phyloP scores from a whole-genome alignment of 2,797 vertebrate species.

The Fratercula arctica region DNA sequence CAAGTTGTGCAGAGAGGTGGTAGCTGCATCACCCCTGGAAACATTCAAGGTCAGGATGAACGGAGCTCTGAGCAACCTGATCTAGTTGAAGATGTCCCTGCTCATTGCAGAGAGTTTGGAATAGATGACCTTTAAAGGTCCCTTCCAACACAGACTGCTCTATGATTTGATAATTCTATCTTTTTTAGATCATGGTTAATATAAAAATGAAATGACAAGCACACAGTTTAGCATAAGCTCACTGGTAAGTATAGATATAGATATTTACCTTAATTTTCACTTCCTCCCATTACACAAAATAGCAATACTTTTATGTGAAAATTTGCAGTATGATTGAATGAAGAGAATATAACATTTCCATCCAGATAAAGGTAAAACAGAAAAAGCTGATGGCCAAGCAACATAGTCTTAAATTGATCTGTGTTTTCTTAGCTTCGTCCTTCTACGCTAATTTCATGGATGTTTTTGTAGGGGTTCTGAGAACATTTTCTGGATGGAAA shows the following conservation, averaged over 20 bases:
- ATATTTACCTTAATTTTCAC: background rate
- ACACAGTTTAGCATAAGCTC: background rate
- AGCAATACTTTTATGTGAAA: background rate
- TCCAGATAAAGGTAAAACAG: background rate
- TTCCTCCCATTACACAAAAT: background rate
- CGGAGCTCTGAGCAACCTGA: background rate
- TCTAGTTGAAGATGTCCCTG: background rate
- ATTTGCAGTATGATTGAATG: background rate
- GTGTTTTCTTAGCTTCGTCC: background rate
- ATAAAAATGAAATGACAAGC: background rate
- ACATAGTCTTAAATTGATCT: background rate
- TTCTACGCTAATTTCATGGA: background rate
- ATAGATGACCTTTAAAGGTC: background rate
- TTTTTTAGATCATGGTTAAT: background rate
- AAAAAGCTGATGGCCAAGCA: background rate
- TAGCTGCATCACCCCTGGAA: background rate
- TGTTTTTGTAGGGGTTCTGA: background rate
- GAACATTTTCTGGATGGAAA: background rate
- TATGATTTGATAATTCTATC: background rate
- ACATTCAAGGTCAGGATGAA: background rate
- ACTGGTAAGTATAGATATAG: background rate
- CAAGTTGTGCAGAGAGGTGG: background rate
- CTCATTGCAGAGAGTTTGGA: background rate
- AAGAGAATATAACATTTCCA: background rate
- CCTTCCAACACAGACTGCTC: background rate